Conservation (phyloP, 2,797 vertebrate species). For the Pseudopleuronectes americanus region DNA sequence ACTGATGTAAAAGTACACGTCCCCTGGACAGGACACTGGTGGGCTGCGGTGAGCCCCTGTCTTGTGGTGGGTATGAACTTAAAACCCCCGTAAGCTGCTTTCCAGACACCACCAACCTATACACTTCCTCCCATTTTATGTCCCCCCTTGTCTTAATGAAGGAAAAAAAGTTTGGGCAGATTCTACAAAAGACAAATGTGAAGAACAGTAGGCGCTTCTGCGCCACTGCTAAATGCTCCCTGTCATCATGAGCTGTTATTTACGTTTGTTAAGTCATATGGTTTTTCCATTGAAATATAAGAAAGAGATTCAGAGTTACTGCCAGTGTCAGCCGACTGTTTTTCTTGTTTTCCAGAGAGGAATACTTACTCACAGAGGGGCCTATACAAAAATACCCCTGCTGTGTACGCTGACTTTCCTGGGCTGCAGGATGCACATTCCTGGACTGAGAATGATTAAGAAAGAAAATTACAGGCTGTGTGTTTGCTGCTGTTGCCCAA, state of each 20-base stretch:
- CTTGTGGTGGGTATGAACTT: slow-evolving; percentile 27
- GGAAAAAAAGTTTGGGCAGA: slow-evolving; percentile 35
- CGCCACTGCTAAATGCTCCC: slow-evolving; percentile 5
- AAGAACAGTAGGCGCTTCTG: slow-evolving; percentile 39
- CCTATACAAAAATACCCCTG: slow-evolving; percentile 35
- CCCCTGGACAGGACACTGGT: slow-evolving; percentile 36
- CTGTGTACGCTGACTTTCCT: slow-evolving; percentile 38
- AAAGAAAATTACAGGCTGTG: slow-evolving; percentile 61
- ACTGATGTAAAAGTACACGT: slow-evolving; percentile 30
- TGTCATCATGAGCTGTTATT: slow-evolving; percentile 28
- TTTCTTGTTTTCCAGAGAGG: slow-evolving; percentile 24
- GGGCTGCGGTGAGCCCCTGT: slow-evolving; percentile 55
- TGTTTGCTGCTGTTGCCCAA: slow-evolving; percentile 44
- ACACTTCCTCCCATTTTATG: slow-evolving; percentile 38
- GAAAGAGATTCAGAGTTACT: slow-evolving; percentile 9
- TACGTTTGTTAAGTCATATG: slow-evolving; percentile 12
- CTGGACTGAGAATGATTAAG: slow-evolving; percentile 65
- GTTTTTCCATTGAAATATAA: slow-evolving; percentile 34
- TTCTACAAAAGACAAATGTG: slow-evolving; percentile 44
- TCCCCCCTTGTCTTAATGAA: slow-evolving; percentile 27
- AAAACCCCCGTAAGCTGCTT: slow-evolving; percentile 63
- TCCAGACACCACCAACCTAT: slow-evolving; percentile 60
- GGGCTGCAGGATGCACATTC: slow-evolving; percentile 60
- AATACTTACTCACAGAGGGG: slow-evolving; percentile 19
- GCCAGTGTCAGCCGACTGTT: slow-evolving; percentile 7